Evolutionary conservation across 2,113 vertebrate species (phyloP), one percentile per base, ranked within the genome.

Genomic region (Penelope pileata): DNA sequence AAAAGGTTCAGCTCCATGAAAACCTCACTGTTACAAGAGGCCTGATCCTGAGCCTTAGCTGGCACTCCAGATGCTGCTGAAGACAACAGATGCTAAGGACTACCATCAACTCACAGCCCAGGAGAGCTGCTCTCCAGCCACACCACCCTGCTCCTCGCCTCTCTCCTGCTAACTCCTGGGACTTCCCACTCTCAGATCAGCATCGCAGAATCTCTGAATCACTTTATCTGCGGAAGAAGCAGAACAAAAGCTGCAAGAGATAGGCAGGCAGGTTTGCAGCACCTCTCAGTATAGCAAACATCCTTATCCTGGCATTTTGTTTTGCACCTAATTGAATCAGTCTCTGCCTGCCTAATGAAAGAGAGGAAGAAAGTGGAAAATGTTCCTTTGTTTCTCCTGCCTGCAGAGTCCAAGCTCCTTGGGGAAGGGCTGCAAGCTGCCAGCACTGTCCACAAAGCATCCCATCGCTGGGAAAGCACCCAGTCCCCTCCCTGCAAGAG

Each of bases 291-390:
- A 18, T 13, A 85, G 70, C 86, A 85, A 93, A 95, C 85, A 80
- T 86, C 91, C 94, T 72, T 60, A 75, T 94, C 93, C 90, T 94
- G 93, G 70, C 86, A 48, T 93, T 96, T 88, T 91, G 64, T 32
- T 70, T 53, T 43, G 75, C 91, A 75, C 47, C 78, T 66, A 74
- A 34, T 24, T 60, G 53, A 64, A 47, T 79, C 84, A 5, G 56
- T 6, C 67, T 47, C 82, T 79, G 93, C 78, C 47, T 10, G 54
- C 36, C 36, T 48, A 53, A 60, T 47, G 88, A 56, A 40, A 38
- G 50, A 67, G 73, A 62, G 86, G 79, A 84, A 53, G 43, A 69
- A 86, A 83, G 62, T 60, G 68, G 80, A 47, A 88, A 84, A 43
- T 7, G 32, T 63, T n/a, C 66, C 56, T 93, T 93, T 87, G 95